phyloP scores from a whole-genome alignment of 2,888 invertebrate genomes.

The Argyra leucocephala region DNA sequence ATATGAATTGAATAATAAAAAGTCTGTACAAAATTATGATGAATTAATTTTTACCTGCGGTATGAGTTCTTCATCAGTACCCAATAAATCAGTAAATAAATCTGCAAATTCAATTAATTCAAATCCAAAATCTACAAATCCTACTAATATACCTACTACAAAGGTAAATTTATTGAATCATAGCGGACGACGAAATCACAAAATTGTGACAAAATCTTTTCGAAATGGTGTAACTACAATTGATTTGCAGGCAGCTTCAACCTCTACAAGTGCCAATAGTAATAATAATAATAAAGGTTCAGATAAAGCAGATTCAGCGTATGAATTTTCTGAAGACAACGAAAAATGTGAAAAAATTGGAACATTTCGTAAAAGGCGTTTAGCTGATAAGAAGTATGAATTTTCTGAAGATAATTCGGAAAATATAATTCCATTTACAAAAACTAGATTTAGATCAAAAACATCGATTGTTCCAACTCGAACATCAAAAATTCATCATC shows the following conservation, averaged over 20 bases:
- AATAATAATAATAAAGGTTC: slow-evolving; percentile 48
- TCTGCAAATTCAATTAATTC: slow-evolving; percentile 17
- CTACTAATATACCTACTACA: slow-evolving; percentile 19
- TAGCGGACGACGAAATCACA: slow-evolving; percentile 34
- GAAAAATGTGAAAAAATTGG: slow-evolving; percentile 81
- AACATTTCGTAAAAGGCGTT: slow-evolving; percentile 68
- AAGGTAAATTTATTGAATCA: slow-evolving; percentile 31
- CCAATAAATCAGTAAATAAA: slow-evolving; percentile 22
- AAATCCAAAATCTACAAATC: slow-evolving; percentile 17
- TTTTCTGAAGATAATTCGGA: slow-evolving; percentile 71
- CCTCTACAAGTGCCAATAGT: slow-evolving; percentile 22
- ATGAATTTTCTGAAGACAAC: slow-evolving; percentile 76
- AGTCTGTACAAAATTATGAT: slow-evolving; percentile 35
- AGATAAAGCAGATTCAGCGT: slow-evolving; percentile 49
- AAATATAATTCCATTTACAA: slow-evolving; percentile 49
- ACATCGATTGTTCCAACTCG: slow-evolving; percentile 2
- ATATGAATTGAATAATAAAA: neutral
- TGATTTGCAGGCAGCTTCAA: slow-evolving; percentile 30
- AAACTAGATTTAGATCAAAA: slow-evolving; percentile 27
- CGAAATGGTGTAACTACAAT: slow-evolving; percentile 39
- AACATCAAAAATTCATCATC: slow-evolving; percentile 23
- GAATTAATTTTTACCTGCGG: slow-evolving; percentile 47
- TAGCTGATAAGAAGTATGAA: slow-evolving; percentile 87
- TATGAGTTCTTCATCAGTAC: slow-evolving; percentile 23
- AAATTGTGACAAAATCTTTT: slow-evolving; percentile 41